Percentiles rank a stretch among this genome's conserved stretches.
Evolutionary conservation across 1,140 invertebrate species (phyloP).

Genomic region (Macrosteles quadrilineatus): DNA sequence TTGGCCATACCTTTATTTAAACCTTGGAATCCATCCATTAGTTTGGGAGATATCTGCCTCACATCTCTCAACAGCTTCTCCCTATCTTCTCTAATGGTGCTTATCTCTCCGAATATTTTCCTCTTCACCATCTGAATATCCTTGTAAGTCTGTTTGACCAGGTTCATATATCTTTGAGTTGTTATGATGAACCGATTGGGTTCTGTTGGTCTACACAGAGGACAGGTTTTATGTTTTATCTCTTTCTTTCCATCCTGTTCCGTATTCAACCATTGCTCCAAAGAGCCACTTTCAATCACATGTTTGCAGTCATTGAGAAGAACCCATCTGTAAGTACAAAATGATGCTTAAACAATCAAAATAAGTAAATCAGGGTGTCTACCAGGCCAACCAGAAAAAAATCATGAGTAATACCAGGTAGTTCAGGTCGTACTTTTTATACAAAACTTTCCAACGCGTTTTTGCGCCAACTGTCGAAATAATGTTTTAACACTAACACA

Average conservation of each 20-base stretch:
- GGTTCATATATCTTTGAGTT: conserved; percentile 60
- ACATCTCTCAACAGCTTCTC: not conserved
- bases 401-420: no score
- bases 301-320: conserved; percentile 65
- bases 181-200: conserved; percentile 53
- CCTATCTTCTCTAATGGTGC: not conserved
- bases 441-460: no score
- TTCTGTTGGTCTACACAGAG: conserved; percentile 59
- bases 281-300: conserved; percentile 57
- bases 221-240: conserved; percentile 62
- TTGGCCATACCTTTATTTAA: not conserved
- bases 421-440: no score
- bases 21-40: not conserved
- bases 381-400: no score
- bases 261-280: conserved; percentile 57
- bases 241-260: conserved; percentile 45
- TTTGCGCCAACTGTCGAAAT: no score
- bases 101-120: conserved; percentile 49
- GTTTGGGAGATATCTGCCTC: not conserved
- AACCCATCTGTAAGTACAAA: conserved; percentile 56
- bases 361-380: conserved; percentile 42
- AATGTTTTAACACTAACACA: no score
- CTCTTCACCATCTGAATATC: conserved; percentile 61
- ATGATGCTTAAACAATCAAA: no score
- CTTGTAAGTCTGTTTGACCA: conserved; percentile 56